A percentile compares a stretch with the other conserved stretches of the same genome.
Evolutionary conservation across 2,797 vertebrate species (phyloP).

Genomic region (Manis crassicaudata): DNA sequence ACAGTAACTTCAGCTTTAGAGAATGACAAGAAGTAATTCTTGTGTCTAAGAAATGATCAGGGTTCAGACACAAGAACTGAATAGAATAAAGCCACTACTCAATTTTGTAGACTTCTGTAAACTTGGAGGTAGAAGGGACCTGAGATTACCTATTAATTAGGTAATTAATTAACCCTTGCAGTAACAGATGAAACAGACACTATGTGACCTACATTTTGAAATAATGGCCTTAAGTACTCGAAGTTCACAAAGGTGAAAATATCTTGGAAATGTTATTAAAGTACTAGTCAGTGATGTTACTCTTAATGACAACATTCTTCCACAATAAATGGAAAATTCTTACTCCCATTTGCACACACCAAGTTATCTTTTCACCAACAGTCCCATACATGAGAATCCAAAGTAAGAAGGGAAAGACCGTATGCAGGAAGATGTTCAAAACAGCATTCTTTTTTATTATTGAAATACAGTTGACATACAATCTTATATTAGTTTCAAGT

Average conservation of each 20-base stretch:
- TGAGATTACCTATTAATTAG: constrained; percentile 34
- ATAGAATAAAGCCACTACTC: not conserved
- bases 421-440: not conserved
- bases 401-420: constrained; percentile 10
- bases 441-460: not conserved
- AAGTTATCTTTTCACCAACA: constrained; percentile 32
- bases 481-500: too few species aligned
- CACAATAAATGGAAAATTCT: not conserved
- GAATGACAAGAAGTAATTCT: constrained; percentile 32
- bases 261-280: constrained; percentile 18
- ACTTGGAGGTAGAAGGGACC: not conserved
- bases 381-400: not conserved
- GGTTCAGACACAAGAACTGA: constrained; percentile 45
- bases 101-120: constrained; percentile 12
- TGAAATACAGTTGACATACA: not conserved
- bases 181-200: constrained; percentile 31
- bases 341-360: not conserved
- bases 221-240: not conserved
- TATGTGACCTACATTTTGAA: constrained; percentile 31
- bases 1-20: not conserved
- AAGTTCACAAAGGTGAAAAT: constrained; percentile 24
- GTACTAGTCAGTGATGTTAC: not conserved
- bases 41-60: constrained; percentile 10
- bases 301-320: constrained; percentile 6
- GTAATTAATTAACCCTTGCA: not conserved